A percentile compares a stretch with the other conserved stretches of the same genome.
Conservation (phyloP, 2,888 invertebrate species). For the Tanypteryx hageni region DNA sequence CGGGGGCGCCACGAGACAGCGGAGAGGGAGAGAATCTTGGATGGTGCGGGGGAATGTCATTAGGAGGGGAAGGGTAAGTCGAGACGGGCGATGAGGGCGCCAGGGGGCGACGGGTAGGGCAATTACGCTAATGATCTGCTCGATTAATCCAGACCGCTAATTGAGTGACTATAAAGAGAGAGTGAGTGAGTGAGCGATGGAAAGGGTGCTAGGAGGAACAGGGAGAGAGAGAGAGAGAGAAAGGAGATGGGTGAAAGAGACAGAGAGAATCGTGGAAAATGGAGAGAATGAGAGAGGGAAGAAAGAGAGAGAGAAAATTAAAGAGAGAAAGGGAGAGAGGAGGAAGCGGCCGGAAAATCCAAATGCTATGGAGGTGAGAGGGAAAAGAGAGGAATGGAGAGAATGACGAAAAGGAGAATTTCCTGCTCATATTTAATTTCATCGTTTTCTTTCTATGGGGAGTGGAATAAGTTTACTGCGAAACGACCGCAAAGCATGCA, state of each 20-base stretch:
- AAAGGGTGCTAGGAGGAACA: neutral
- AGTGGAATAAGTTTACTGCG: too few species aligned
- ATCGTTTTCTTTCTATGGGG: too few species aligned
- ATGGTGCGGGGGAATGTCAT: neutral
- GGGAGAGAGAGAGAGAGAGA: neutral
- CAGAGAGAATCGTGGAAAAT: neutral
- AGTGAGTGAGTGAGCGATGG: neutral
- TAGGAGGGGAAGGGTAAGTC: constrained; percentile 6
- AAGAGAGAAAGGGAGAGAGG: neutral
- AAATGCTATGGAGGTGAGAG: neutral
- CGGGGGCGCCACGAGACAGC: neutral
- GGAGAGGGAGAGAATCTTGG: neutral
- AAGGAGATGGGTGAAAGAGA: neutral
- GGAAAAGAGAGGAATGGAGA: neutral
- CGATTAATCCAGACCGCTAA: constrained; percentile 65
- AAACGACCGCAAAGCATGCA: too few species aligned
- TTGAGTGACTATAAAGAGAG: constrained; percentile 64
- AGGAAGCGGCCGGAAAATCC: neutral
- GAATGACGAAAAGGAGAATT: neutral
- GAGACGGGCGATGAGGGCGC: constrained; percentile 60
- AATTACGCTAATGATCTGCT: constrained; percentile 65
- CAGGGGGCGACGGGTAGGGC: constrained; percentile 55
- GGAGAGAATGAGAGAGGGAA: neutral
- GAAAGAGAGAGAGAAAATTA: neutral
- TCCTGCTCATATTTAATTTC: neutral